phyloP scores from a whole-genome alignment of 2,797 vertebrate species.

The Limnodromus scolopaceus region DNA sequence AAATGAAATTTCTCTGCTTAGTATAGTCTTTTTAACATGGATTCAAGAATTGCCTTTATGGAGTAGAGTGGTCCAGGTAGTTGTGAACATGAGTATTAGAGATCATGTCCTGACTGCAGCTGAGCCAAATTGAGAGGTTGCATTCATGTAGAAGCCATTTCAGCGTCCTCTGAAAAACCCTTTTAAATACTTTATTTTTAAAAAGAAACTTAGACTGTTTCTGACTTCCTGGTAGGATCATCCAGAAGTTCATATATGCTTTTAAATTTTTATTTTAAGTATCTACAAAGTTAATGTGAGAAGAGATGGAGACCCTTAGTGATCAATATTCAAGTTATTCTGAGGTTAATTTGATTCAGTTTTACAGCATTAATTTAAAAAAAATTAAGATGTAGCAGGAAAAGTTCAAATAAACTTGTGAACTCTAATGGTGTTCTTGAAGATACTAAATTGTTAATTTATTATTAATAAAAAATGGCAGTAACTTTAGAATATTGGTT shows the following conservation, averaged over 20 bases:
- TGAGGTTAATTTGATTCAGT: background rate
- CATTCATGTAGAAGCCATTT: background rate
- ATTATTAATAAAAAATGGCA: background rate
- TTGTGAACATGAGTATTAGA: background rate
- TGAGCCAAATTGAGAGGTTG: background rate
- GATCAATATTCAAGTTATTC: background rate
- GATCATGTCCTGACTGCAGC: background rate
- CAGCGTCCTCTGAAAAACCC: background rate
- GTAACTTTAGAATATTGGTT: background rate
- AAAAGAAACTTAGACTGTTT: background rate
- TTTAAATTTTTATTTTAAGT: background rate
- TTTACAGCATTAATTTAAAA: background rate
- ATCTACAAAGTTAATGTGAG: background rate
- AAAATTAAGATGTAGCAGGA: background rate
- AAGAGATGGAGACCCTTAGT: background rate
- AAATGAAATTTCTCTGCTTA: background rate
- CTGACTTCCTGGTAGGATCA: background rate
- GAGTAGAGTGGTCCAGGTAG: background rate
- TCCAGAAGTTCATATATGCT: background rate
- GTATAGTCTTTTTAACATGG: background rate
- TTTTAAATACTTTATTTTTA: background rate
- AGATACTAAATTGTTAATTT: background rate
- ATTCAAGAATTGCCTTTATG: background rate
- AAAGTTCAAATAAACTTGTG: background rate
- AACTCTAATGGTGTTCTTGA: background rate